A percentile compares a stretch with the other conserved stretches of the same genome.
phyloP scores from a whole-genome alignment of 2,888 invertebrate species.

The Cantharis lateralis region DNA sequence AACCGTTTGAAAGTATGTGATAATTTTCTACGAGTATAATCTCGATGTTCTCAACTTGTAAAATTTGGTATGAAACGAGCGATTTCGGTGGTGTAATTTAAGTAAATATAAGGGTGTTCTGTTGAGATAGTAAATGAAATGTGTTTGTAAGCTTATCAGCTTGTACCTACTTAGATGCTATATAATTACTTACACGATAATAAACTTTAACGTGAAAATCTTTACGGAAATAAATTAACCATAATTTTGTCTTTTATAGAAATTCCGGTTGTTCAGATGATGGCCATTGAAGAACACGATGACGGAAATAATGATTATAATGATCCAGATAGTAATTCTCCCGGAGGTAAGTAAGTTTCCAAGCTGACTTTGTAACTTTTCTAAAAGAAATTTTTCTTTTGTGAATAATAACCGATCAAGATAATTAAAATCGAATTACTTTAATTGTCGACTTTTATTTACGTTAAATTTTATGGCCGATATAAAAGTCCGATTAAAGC shows the following conservation, averaged over 20 bases:
- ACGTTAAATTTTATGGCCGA: background rate
- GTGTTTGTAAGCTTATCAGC: background rate
- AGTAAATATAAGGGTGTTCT: background rate
- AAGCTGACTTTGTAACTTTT: background rate
- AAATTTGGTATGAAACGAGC: background rate
- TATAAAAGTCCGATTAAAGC: background rate
- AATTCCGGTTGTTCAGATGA: conserved; percentile 75
- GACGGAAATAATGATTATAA: conserved; percentile 63
- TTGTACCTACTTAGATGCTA: background rate
- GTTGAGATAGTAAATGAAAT: background rate
- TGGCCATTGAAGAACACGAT: conserved; percentile 64
- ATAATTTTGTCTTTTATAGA: conserved; percentile 58
- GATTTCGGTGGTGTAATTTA: background rate
- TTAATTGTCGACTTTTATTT: background rate
- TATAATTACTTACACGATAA: background rate
- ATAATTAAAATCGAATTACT: background rate
- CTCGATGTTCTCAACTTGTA: background rate
- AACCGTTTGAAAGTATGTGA: background rate
- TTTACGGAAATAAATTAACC: background rate
- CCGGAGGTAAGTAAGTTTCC: conserved; percentile 81
- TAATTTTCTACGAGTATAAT: background rate
- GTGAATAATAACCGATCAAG: background rate
- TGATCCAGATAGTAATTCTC: conserved; percentile 65
- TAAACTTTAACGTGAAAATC: background rate
- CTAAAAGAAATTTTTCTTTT: background rate